These are phyloP conservation scores for Crambe crambe DNA, from an alignment of 37 sponge, comb jelly and placozoan species.

Conservation along the genomic window DNA sequence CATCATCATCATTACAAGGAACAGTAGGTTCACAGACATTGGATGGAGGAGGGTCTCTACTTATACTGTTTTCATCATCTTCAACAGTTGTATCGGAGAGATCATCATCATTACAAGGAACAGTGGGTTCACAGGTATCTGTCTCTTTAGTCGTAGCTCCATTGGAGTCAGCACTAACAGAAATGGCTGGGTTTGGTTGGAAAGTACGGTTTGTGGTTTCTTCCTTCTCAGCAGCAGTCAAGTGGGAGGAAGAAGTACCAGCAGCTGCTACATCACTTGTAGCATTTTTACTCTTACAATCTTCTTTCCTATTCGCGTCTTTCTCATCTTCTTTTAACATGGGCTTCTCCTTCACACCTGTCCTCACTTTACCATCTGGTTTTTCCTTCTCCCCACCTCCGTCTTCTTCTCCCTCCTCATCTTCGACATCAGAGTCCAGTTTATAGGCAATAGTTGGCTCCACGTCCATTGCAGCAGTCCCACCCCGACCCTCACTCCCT, in stretches of 20 bases:
- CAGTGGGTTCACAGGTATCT: slow-evolving; percentile 1
- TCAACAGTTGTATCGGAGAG: not conserved
- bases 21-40: too few relatives aligned
- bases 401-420: not conserved
- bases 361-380: not conserved
- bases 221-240: too few relatives aligned
- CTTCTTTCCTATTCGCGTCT: too few relatives aligned
- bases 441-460: slow-evolving; percentile 64
- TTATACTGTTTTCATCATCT: not conserved
- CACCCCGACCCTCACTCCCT: not conserved
- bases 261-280: too few relatives aligned
- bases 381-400: not conserved
- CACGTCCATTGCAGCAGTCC: not conserved
- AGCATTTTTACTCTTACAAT: too few relatives aligned
- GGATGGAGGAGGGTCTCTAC: not conserved
- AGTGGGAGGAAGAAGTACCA: too few relatives aligned
- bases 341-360: not conserved
- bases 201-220: too few relatives aligned
- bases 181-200: too few relatives aligned
- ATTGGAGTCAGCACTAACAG: too few relatives aligned
- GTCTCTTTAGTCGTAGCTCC: too few relatives aligned
- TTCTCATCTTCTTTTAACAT: too few relatives aligned
- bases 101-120: not conserved
- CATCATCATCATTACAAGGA: not conserved
- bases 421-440: slow-evolving; percentile 12